Evolutionary conservation across 2,113 vertebrate species (phyloP).

Genomic region (Neogale vison): DNA sequence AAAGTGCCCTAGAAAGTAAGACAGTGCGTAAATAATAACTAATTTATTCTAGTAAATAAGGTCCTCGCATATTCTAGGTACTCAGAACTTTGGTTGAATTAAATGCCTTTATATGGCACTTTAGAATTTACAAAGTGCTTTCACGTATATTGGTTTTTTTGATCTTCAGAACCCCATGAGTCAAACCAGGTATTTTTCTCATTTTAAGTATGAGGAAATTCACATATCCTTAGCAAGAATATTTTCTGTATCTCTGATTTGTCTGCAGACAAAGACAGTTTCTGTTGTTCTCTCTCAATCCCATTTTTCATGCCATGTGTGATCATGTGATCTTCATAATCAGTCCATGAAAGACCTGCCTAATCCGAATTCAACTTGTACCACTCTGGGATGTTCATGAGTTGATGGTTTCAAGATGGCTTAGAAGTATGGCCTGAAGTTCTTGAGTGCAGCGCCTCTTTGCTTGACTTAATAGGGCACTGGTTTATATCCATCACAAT

Average conservation of each 20-base stretch:
- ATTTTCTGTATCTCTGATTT: neutral
- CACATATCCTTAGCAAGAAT: neutral
- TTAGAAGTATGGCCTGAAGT: neutral
- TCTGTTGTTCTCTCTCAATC: neutral
- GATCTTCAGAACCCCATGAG: neutral
- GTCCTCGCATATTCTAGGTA: neutral
- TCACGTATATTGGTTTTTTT: constrained; percentile 17
- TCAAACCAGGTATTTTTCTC: constrained; percentile 27
- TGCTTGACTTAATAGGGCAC: neutral
- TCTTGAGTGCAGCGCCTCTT: neutral
- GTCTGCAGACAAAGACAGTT: neutral
- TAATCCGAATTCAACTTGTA: neutral
- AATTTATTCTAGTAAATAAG: neutral
- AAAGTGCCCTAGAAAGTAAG: constrained; percentile 26
- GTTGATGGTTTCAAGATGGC: neutral
- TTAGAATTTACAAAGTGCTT: constrained; percentile 21
- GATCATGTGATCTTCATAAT: neutral
- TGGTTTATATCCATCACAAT: neutral
- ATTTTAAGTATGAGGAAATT: constrained; percentile 49
- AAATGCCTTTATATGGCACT: neutral
- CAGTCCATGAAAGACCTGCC: neutral
- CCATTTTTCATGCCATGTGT: neutral
- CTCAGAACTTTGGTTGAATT: neutral
- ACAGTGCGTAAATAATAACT: neutral
- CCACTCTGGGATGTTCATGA: neutral